Percentiles rank a stretch among this genome's conserved stretches.
Evolutionary conservation across 2,888 invertebrate species (phyloP).

Genomic region (Agrypnus murinus): DNA sequence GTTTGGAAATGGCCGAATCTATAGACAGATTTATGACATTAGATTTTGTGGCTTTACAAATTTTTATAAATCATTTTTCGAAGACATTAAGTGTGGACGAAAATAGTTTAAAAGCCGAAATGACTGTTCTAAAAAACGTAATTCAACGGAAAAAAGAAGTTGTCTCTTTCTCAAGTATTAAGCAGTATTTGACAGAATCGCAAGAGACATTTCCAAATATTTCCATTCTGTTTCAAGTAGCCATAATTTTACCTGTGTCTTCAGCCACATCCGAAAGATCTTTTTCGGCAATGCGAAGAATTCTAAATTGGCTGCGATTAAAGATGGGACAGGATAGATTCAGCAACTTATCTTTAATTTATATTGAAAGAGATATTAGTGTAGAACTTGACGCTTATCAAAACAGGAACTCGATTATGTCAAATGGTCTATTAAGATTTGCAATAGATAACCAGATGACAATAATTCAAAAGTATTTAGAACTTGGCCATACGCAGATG

Average conservation of each 20-base stretch:
- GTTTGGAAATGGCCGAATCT: conserved; percentile 5
- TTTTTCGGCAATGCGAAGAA: conserved; percentile 25
- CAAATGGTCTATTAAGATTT: conserved; percentile 45
- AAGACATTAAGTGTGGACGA: conserved; percentile 14
- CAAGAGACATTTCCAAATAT: conserved; percentile 17
- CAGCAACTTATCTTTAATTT: not conserved
- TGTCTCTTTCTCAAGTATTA: conserved; percentile 9
- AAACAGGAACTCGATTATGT: conserved; percentile 41
- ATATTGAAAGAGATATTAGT: conserved; percentile 26
- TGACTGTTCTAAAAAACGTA: conserved; percentile 16
- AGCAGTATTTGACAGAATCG: conserved; percentile 13
- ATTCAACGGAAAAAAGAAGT: conserved; percentile 3
- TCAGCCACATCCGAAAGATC: conserved; percentile 25
- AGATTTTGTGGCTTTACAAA: not conserved
- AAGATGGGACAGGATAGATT: conserved; percentile 22
- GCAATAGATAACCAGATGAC: conserved; percentile 22
- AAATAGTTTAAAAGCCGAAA: conserved; percentile 14
- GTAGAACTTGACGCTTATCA: no score
- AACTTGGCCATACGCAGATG: conserved; percentile 65
- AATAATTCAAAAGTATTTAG: conserved; percentile 43
- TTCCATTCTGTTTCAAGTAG: conserved; percentile 23
- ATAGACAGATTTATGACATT: conserved; percentile 27
- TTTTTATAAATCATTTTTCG: conserved; percentile 22
- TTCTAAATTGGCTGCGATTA: conserved; percentile 12
- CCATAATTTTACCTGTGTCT: conserved; percentile 7